phyloP scores from a whole-genome alignment of 2,113 vertebrate species.

The Trochalopteron elliotii region DNA sequence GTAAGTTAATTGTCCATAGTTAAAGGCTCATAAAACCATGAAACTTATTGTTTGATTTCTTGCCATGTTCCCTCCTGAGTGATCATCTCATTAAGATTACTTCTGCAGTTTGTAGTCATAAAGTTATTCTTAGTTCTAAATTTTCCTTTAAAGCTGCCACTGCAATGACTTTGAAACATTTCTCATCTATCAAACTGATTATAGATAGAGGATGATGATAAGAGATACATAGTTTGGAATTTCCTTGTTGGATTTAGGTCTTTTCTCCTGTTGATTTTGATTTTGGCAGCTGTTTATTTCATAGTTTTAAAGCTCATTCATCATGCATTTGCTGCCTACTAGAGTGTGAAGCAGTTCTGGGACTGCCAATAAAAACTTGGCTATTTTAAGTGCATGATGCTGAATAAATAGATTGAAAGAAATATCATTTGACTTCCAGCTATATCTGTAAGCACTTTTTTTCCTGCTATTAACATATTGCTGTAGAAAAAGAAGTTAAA shows the following conservation, averaged over 20 bases:
- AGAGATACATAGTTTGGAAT: background rate
- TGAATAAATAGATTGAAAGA: background rate
- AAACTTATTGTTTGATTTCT: background rate
- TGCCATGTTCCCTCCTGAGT: background rate
- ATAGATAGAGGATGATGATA: background rate
- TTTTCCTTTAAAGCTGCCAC: background rate
- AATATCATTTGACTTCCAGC: background rate
- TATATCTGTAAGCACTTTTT: background rate
- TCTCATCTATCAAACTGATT: background rate
- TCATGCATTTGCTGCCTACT: background rate
- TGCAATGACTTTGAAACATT: background rate
- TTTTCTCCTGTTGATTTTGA: background rate
- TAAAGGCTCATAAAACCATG: background rate
- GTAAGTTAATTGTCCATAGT: background rate
- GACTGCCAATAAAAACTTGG: accelerated
- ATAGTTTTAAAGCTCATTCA: background rate
- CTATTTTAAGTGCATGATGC: background rate
- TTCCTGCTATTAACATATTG: background rate
- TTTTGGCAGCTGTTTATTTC: background rate
- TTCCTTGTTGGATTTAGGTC: background rate
- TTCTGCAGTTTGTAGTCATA: background rate
- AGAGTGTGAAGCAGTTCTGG: background rate
- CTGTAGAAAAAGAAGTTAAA: background rate
- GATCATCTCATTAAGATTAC: background rate
- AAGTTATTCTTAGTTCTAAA: background rate